phyloP scores from a whole-genome alignment of 2,797 vertebrate species.

The Glossophaga mutica region DNA sequence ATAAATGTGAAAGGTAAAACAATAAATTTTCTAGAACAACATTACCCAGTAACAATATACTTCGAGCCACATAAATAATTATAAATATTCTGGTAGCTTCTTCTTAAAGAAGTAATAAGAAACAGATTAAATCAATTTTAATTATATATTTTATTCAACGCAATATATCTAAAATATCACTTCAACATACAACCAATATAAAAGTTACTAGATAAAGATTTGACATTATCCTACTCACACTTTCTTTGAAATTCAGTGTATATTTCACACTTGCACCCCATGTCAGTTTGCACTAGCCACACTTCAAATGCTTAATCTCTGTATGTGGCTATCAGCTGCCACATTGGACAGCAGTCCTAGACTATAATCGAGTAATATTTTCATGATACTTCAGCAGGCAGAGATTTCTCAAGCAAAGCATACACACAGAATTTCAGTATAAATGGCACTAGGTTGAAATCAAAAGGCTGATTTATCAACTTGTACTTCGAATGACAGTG shows the following conservation, averaged over 20 bases:
- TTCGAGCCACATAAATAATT: not conserved
- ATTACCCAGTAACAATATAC: not conserved
- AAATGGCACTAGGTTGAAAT: not conserved
- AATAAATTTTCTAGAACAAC: not conserved
- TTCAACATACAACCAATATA: not conserved
- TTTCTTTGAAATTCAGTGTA: not conserved
- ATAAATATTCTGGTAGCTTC: not conserved
- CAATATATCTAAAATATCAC: not conserved
- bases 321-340: not conserved
- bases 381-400: not conserved
- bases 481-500: not conserved
- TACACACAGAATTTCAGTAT: not conserved
- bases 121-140: not conserved
- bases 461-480: not conserved
- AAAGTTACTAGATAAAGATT: not conserved
- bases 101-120: not conserved
- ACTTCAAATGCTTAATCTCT: not conserved
- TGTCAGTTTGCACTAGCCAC: not conserved
- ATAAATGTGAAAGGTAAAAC: not conserved
- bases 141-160: not conserved
- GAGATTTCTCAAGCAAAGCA: not conserved
- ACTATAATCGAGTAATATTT: not conserved
- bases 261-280: not conserved
- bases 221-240: not conserved
- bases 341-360: not conserved